Percentiles rank a stretch among this genome's conserved stretches.
phyloP scores from a whole-genome alignment of 2,797 vertebrate species.

The Gymnothorax reevesii region DNA sequence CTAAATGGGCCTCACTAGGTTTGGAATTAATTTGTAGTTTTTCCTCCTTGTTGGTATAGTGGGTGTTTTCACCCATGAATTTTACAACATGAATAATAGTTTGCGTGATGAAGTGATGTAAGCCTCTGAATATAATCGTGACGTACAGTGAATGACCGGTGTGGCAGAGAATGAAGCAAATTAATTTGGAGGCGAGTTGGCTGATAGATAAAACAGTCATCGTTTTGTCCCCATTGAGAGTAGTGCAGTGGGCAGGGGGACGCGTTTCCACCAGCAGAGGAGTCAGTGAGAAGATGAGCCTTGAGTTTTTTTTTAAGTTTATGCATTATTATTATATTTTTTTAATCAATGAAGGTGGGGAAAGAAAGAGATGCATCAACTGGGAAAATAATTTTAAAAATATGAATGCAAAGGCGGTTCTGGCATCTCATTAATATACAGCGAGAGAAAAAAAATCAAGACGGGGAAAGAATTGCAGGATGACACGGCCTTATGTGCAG shows the following conservation, averaged over 20 bases:
- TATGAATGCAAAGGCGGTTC: too few species aligned
- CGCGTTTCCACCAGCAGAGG: background rate
- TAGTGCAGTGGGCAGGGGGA: background rate
- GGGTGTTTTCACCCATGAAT: background rate
- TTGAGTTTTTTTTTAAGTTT: background rate
- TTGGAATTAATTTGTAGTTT: background rate
- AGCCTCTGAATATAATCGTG: background rate
- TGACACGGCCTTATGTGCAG: too few species aligned
- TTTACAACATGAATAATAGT: background rate
- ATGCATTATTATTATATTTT: too few species aligned
- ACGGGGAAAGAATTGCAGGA: too few species aligned
- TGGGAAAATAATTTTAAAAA: too few species aligned
- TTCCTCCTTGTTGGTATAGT: background rate
- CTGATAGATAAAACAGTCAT: background rate
- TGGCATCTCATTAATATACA: too few species aligned
- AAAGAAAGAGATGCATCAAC: too few species aligned
- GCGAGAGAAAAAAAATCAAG: too few species aligned
- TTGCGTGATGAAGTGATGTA: background rate
- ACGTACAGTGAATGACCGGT: background rate
- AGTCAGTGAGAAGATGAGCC: background rate
- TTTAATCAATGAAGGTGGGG: too few species aligned
- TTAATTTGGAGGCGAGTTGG: background rate
- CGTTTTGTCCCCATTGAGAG: background rate
- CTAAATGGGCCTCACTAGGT: background rate
- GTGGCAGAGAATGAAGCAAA: background rate